Evolutionary conservation across 2,113 vertebrate species (phyloP).

Genomic region (Notarius quadriscutis): DNA sequence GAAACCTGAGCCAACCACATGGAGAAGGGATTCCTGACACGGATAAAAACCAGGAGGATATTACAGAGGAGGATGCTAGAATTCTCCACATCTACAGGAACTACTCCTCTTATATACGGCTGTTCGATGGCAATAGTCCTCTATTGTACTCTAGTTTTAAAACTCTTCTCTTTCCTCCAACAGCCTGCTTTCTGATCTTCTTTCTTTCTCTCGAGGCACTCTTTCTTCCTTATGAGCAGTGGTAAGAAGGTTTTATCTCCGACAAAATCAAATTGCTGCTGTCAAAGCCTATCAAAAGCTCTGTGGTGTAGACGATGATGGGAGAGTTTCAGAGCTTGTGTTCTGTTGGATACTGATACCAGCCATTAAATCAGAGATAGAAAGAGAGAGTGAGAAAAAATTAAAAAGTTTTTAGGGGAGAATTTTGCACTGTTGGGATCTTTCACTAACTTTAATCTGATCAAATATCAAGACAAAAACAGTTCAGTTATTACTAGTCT

Average conservation of each 20-base stretch:
- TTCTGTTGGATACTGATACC: conserved; percentile 60
- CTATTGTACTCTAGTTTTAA: not conserved
- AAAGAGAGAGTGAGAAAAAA: not conserved
- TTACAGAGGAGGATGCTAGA: conserved; percentile 11
- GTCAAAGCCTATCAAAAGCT: conserved; percentile 73
- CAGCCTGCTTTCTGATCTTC: conserved; percentile 38
- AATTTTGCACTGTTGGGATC: not conserved
- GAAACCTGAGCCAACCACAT: not conserved
- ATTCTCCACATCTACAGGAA: not conserved
- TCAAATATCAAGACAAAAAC: not conserved
- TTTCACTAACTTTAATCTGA: not conserved
- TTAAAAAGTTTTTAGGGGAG: not conserved
- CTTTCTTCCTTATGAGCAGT: conserved; percentile 56
- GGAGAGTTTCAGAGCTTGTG: conserved; percentile 54
- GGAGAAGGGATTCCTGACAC: conserved; percentile 19
- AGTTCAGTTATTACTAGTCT: not conserved
- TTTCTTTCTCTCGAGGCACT: conserved; percentile 18
- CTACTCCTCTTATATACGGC: not conserved
- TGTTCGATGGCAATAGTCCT: not conserved
- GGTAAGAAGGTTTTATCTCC: conserved; percentile 64
- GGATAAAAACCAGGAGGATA: not conserved
- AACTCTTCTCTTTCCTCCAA: not conserved
- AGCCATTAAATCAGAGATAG: conserved; percentile 50
- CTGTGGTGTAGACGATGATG: conserved; percentile 62
- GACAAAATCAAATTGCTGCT: conserved; percentile 74